Percentiles rank a stretch among this genome's conserved stretches.
phyloP scores from a whole-genome alignment of 1,140 invertebrate species.

The Choristoneura fumiferana region DNA sequence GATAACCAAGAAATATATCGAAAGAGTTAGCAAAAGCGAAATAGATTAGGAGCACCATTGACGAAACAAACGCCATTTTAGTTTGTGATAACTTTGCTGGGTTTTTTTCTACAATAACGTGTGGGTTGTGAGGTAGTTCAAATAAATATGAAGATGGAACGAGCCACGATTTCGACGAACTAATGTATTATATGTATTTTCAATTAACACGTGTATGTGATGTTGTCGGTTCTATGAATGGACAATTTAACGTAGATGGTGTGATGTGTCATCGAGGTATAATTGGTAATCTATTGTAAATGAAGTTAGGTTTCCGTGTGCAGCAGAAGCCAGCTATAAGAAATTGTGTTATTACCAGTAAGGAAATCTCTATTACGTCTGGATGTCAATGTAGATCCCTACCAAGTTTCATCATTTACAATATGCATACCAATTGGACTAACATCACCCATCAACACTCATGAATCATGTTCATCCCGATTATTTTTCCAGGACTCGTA shows the following conservation, averaged over 20 bases:
- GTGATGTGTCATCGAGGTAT: conserved; percentile 29
- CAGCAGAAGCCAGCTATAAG: too few relatives aligned
- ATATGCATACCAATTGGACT: too few relatives aligned
- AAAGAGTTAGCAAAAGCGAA: conserved; percentile 19
- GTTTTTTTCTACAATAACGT: conserved; percentile 4
- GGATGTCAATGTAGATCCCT: too few relatives aligned
- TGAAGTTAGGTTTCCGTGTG: background rate
- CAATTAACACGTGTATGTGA: conserved; percentile 4
- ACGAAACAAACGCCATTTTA: conserved; percentile 14
- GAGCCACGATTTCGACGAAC: background rate
- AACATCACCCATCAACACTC: too few relatives aligned
- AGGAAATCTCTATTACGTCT: too few relatives aligned
- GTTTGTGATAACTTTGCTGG: background rate
- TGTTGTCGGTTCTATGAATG: conserved; percentile 8
- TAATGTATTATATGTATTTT: background rate
- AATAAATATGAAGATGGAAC: conserved; percentile 11
- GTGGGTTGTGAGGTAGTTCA: background rate
- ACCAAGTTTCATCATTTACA: too few relatives aligned
- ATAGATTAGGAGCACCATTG: background rate
- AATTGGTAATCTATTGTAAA: conserved; percentile 20
- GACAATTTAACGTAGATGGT: background rate
- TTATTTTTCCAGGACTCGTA: too few relatives aligned
- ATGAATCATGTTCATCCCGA: too few relatives aligned
- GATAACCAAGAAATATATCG: conserved; percentile 55
- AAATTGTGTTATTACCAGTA: too few relatives aligned